Percentiles rank a stretch among this genome's conserved stretches.
Conservation (phyloP, 2,113 vertebrate species). For the Lepisosteus oculatus region DNA sequence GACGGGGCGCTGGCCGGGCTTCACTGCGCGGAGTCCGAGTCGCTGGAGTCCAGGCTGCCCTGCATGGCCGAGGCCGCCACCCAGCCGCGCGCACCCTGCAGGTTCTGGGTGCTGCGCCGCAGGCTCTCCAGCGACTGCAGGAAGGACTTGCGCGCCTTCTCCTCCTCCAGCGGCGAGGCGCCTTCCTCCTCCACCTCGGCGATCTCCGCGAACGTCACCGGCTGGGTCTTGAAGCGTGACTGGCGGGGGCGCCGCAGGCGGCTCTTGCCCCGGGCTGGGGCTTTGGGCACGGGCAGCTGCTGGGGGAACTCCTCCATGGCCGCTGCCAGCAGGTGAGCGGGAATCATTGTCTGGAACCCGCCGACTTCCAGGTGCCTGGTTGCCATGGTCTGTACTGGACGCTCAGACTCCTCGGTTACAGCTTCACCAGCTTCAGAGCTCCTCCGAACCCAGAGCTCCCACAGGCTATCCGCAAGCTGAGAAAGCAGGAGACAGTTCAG, state of each 20-base stretch:
- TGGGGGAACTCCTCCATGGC: conserved; percentile 85
- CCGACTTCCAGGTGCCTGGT: conserved; percentile 76
- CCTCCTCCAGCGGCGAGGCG: conserved; percentile 87
- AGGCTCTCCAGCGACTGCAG: conserved; percentile 93
- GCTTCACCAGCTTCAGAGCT: too few species aligned
- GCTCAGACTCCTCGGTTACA: neutral
- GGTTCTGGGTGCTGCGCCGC: conserved; percentile 86
- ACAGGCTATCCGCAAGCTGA: too few species aligned
- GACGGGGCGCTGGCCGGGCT: neutral
- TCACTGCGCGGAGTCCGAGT: conserved; percentile 91
- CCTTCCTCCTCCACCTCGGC: conserved; percentile 96
- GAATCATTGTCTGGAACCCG: conserved; percentile 77
- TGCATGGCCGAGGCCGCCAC: conserved; percentile 64
- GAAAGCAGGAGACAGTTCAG: too few species aligned
- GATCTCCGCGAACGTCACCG: conserved; percentile 96
- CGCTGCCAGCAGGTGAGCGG: conserved; percentile 68
- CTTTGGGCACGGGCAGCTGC: conserved; percentile 71
- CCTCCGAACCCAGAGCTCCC: too few species aligned
- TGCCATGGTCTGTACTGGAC: conserved; percentile 56
- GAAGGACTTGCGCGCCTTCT: conserved; percentile 90
- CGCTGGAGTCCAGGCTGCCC: conserved; percentile 89
- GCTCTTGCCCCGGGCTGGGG: conserved; percentile 66
- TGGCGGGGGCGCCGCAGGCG: conserved; percentile 79
- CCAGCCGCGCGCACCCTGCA: conserved; percentile 60
- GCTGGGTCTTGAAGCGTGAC: conserved; percentile 94